Evolutionary conservation across 2,113 vertebrate species (phyloP).

Genomic region (Corydoras sp.): DNA sequence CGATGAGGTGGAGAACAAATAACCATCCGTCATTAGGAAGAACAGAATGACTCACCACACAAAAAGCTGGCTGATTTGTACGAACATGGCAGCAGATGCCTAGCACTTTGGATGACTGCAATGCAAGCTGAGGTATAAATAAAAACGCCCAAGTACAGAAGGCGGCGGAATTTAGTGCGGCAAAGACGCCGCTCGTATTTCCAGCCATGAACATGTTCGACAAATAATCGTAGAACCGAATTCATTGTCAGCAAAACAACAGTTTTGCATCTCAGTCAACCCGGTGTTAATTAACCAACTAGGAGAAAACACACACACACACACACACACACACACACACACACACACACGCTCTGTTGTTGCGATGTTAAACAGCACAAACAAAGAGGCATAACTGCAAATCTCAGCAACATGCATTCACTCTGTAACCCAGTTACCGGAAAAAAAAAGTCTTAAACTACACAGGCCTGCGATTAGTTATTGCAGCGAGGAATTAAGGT

Average conservation of each 20-base stretch:
- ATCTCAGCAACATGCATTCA: constrained; percentile 46
- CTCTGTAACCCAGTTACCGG: constrained; percentile 54
- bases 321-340: no score
- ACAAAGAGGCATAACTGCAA: constrained; percentile 56
- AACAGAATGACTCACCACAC: constrained; percentile 8
- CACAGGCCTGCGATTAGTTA: constrained; percentile 19
- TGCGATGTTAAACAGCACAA: constrained; percentile 41
- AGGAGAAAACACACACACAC: constrained; percentile 55
- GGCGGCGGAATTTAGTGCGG: constrained; percentile 1
- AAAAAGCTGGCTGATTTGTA: constrained; percentile 31
- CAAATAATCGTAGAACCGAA: constrained; percentile 47
- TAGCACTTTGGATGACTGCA: constrained; percentile 20
- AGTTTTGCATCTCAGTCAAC: constrained; percentile 60
- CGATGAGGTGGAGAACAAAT: constrained; percentile 31
- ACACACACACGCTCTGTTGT: constrained; percentile 46
- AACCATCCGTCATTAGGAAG: constrained; percentile 33
- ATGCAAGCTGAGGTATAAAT: constrained; percentile 36
- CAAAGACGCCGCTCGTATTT: constrained; percentile 10
- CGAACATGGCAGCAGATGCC: constrained; percentile 30
- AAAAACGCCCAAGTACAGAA: constrained; percentile 22
- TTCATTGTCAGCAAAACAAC: constrained; percentile 61
- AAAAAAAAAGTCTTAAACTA: constrained; percentile 38
- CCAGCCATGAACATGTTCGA: constrained; percentile 14
- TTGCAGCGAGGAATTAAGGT: constrained; percentile 7
- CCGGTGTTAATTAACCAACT: constrained; percentile 63